Percentiles rank a stretch among this genome's conserved stretches.
phyloP scores from a whole-genome alignment of 23 tunicate genomes.

The Ciona savignyi region DNA sequence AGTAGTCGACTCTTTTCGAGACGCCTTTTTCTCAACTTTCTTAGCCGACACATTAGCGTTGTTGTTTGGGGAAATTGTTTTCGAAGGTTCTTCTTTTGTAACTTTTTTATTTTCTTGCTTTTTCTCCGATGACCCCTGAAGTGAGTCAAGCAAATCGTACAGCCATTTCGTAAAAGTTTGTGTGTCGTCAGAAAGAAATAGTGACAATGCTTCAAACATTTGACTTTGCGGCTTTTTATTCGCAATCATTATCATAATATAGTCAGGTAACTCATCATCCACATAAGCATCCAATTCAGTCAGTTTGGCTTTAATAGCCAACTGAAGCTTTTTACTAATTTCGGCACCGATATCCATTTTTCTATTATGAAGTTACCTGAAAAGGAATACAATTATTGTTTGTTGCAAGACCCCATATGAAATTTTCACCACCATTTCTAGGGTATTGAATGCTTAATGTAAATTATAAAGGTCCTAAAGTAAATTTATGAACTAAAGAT shows the following conservation, averaged over 20 bases:
- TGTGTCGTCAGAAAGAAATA: slow-evolving; percentile 67
- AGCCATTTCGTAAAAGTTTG: slow-evolving; percentile 88
- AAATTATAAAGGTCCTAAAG: too few relatives aligned
- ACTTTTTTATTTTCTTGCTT: slow-evolving; percentile 1
- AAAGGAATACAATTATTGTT: too few relatives aligned
- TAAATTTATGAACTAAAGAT: too few relatives aligned
- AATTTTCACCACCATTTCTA: too few relatives aligned
- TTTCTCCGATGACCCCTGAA: slow-evolving; percentile 15
- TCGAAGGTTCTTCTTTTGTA: neutral
- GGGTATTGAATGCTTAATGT: too few relatives aligned
- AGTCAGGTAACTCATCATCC: slow-evolving; percentile 96
- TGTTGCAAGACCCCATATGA: too few relatives aligned
- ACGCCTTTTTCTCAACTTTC: neutral
- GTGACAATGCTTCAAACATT: slow-evolving; percentile 79
- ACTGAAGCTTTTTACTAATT: slow-evolving; percentile 72
- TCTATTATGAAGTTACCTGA: neutral
- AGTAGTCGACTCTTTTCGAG: neutral
- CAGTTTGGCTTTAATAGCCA: slow-evolving; percentile 79
- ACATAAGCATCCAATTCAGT: slow-evolving; percentile 78
- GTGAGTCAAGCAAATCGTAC: slow-evolving; percentile 31
- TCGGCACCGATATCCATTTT: slow-evolving; percentile 70
- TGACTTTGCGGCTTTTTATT: slow-evolving; percentile 74
- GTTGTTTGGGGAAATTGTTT: neutral
- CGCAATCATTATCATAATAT: slow-evolving; percentile 99
- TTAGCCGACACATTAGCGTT: too few relatives aligned